Percentiles rank a stretch among this genome's conserved stretches.
Conservation (phyloP, 2,797 vertebrate genomes). For the Australoheros facetus region DNA sequence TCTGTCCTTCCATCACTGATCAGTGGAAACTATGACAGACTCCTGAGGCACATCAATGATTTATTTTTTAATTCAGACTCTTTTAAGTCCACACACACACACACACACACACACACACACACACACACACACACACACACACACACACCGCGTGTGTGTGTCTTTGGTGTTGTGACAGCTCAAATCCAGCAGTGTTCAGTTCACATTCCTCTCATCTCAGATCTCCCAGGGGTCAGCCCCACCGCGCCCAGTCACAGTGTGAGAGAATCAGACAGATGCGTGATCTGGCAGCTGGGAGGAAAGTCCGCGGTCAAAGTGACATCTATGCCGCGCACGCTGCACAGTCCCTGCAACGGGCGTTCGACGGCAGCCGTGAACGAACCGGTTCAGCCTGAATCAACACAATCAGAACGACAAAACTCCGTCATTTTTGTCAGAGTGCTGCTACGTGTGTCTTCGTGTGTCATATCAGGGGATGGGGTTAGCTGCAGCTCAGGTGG, state of each 20-base stretch:
- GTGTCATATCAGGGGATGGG: too few relatives aligned
- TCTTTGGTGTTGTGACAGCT: constrained; percentile 74
- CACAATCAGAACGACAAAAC: too few relatives aligned
- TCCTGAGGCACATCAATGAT: constrained; percentile 28
- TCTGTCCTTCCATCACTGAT: constrained; percentile 29
- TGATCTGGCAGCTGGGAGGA: constrained; percentile 60
- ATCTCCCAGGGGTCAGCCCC: constrained; percentile 47
- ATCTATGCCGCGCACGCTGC: constrained; percentile 31
- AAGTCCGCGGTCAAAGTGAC: constrained; percentile 49
- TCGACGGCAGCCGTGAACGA: neutral
- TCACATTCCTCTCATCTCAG: constrained; percentile 73
- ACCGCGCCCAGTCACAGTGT: constrained; percentile 57
- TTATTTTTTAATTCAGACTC: constrained; percentile 1
- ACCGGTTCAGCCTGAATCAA: neutral
- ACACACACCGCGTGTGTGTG: constrained; percentile 41
- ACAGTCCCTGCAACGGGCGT: constrained; percentile 6
- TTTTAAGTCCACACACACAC: constrained; percentile 16
- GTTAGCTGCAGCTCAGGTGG: too few relatives aligned
- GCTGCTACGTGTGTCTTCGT: too few relatives aligned
- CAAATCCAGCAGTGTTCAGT: constrained; percentile 58
- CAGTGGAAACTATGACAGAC: constrained; percentile 46
- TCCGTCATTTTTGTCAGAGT: too few relatives aligned
- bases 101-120: neutral
- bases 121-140: neutral
- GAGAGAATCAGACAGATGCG: constrained; percentile 76